Evolutionary conservation across 2,797 vertebrate species (phyloP).

Genomic region (Onychomys torridus): DNA sequence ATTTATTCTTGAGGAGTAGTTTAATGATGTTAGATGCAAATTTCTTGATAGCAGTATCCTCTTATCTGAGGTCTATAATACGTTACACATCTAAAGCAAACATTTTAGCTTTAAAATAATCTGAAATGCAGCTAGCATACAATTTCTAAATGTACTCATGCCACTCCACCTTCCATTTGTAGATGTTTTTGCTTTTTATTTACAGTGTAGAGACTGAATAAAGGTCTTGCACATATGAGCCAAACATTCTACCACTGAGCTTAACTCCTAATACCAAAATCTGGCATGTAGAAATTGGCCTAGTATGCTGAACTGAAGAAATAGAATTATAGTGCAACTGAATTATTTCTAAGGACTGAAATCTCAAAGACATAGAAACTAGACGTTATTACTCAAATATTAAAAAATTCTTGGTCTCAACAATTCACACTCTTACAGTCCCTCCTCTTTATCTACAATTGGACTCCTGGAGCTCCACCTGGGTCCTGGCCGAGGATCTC

Average conservation of each 20-base stretch:
- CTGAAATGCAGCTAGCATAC: not conserved
- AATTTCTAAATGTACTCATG: not conserved
- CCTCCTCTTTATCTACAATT: too few relatives aligned
- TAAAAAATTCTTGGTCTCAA: too few relatives aligned
- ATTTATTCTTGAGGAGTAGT: not conserved
- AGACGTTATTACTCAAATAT: not conserved
- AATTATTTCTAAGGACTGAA: not conserved
- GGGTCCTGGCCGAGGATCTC: too few relatives aligned
- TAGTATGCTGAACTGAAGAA: not conserved
- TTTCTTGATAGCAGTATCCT: slow-evolving; percentile 37
- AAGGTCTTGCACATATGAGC: not conserved
- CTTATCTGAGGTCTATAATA: slow-evolving; percentile 42
- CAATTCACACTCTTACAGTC: too few relatives aligned
- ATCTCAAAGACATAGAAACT: not conserved
- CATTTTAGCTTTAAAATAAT: not conserved
- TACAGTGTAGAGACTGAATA: not conserved
- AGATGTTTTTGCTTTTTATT: not conserved
- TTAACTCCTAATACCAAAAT: not conserved
- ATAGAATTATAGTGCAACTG: not conserved
- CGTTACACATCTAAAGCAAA: not conserved
- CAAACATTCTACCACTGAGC: not conserved
- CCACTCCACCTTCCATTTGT: not conserved
- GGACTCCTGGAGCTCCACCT: too few relatives aligned
- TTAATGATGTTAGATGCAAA: slow-evolving; percentile 44
- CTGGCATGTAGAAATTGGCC: not conserved